Evolutionary conservation across 2,113 vertebrate genomes (phyloP), one percentile per base, ranked within the genome.

Genomic region (Psilopogon haemacephalus): DNA sequence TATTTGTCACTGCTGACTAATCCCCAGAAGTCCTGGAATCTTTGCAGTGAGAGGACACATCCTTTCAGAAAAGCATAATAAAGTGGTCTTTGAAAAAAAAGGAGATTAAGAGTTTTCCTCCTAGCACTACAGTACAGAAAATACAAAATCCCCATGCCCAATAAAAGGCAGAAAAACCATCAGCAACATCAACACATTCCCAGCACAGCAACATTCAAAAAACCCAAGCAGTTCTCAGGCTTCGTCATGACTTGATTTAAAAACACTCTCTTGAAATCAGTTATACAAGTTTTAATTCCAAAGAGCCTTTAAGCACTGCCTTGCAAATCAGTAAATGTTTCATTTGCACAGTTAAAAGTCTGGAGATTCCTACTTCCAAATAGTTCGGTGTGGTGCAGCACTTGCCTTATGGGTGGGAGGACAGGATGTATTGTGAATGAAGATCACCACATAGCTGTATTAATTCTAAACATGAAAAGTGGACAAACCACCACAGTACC

Each of bases 351-450:
- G 6, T 11, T 12, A 27, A 18, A 79, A 75, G 12, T 28, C 12
- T 44, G 14, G 20, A 84, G 21, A 9, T 35, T 69, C 38, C 73
- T 18, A 40, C 52, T 83, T 78, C 30, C 44, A 44, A 72, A 72
- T 1, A 79, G 38, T 68, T 77, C 63, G 35, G 14, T 0, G 0
- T 19, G 15, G 64, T 4, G 5, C 55, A 93, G n/a, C 4, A 87
- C 13, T 38, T 1, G 2, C 10, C 44, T 46, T 52, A 26, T 16
- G 10, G 2, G 1, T 5, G 4, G 2, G 5, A 27, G 2, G 23
- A 9, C 5, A 33, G 8, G 3, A 6, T 24, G 5, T 12, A 37
- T 12, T 12, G 40, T 33, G 7, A 64, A 75, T 27, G 10, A 67
- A 82, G 24, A 67, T 5, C 28, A 86, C 8, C 42, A 84, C 33